Evolutionary conservation across 2,888 invertebrate species (phyloP).

Genomic region (Leptarthrus brevirostris): DNA sequence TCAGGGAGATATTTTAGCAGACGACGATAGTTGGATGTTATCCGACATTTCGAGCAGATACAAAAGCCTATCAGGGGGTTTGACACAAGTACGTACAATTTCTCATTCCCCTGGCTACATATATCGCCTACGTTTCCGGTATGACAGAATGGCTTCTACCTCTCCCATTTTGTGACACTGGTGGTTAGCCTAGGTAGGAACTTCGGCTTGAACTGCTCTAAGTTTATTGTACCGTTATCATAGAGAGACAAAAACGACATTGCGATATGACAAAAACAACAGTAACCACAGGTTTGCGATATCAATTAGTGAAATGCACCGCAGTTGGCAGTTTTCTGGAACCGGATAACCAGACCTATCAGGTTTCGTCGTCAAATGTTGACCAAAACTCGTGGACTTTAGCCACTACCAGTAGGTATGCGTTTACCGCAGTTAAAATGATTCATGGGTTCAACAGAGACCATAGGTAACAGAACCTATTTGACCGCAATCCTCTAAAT

Average conservation of each 20-base stretch:
- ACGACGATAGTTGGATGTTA: no score
- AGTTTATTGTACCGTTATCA: no score
- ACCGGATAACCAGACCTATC: not conserved
- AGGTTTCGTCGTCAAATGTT: conserved; percentile 15
- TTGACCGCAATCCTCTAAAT: conserved; percentile 10
- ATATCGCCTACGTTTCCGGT: no score
- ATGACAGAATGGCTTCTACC: no score
- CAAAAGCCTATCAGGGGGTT: no score
- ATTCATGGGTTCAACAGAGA: conserved; percentile 27
- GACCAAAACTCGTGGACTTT: conserved; percentile 13
- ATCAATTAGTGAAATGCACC: conserved; percentile 42
- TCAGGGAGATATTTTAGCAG: no score
- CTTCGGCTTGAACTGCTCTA: no score
- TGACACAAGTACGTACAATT: no score
- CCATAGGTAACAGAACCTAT: conserved; percentile 17
- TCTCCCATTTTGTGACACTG: no score
- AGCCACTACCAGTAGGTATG: not conserved
- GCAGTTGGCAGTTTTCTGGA: not conserved
- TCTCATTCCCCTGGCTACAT: no score
- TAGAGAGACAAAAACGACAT: conserved; percentile 2
- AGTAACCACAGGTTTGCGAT: conserved; percentile 35
- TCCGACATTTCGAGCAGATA: no score
- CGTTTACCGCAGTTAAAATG: conserved; percentile 35
- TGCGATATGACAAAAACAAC: conserved; percentile 7
- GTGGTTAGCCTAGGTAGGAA: no score